Evolutionary conservation across 2,113 vertebrate genomes (phyloP), one percentile per base, ranked within the genome.

Genomic region (Aramus guarauna): DNA sequence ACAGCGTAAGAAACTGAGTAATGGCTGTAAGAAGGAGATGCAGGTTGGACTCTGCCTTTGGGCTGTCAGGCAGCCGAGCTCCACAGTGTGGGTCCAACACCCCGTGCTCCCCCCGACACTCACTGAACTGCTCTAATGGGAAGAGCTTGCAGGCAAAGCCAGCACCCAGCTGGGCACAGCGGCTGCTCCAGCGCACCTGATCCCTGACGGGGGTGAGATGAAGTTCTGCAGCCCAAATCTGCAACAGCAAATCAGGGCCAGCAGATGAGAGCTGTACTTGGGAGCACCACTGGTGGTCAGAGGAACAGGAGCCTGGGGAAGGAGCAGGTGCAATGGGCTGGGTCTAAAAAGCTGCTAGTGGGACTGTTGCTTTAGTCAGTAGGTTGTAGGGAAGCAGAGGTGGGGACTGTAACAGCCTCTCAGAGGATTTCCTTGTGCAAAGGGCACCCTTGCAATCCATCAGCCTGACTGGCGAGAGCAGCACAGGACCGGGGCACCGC

Each of bases 51-150:
- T 27, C 37, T 22, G 27, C 62, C 62, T 12, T 10, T 3, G 47
- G 60, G 60, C 45, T 37, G 47, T 23, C 20, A 3, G 62, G 55
- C 37, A n/a, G 78, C 62, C 3, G 1, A 37, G 47, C 29, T 39
- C 53, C 30, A 5, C 32, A 6, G 34, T 0, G 8, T 2, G 20
- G 34, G 24, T n/a, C 12, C 56, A 41, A 39, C 9, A 9, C 59
- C 41, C 41, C 1, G 30, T 8, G 18, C 45, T 27, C 45, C 62
- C 53, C 10, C 26, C 2, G 17, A 36, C 5, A 0, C 52, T 9
- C 29, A 6, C 45, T 2, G 26, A 17, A 27, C 18, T 0, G 39
- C 64, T 48, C 48, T 12, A 2, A 15, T 1, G 23, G 36, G 17
- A 41, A 72, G 12, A 34, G 17, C 48, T 37, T 9, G 18, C 39